A percentile compares a stretch with the other conserved stretches of the same genome.
phyloP scores from a whole-genome alignment of 2,797 vertebrate genomes.

The Cynopterus sphinx region DNA sequence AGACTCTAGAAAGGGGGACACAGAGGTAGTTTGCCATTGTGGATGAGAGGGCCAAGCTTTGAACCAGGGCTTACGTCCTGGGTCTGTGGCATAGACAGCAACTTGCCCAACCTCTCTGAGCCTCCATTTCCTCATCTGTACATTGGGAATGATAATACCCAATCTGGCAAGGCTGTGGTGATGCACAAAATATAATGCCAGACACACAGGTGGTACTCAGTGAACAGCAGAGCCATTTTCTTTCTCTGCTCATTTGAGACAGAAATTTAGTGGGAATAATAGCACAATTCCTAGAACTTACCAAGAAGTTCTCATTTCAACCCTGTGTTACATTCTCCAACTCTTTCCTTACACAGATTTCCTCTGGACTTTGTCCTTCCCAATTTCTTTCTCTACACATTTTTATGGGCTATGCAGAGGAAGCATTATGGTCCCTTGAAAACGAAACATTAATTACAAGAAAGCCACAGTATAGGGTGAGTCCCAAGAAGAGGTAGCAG shows the following conservation, averaged over 20 bases:
- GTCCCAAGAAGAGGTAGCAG: neutral
- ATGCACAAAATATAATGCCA: neutral
- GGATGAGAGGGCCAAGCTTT: neutral
- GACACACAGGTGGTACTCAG: neutral
- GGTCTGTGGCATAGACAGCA: neutral
- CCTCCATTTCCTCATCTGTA: neutral
- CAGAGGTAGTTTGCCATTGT: neutral
- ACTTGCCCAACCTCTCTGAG: neutral
- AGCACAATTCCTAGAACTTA: neutral
- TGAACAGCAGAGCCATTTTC: neutral
- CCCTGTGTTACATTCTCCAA: neutral
- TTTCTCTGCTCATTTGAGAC: neutral
- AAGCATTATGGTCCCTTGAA: neutral
- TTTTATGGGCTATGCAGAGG: neutral
- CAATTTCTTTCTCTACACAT: neutral
- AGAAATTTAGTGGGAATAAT: neutral
- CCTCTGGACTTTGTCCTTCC: neutral
- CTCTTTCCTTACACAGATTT: neutral
- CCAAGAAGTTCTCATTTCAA: neutral
- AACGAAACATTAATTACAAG: neutral
- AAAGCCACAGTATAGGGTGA: neutral
- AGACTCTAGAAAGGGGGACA: neutral
- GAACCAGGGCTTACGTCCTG: neutral
- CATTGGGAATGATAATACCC: neutral
- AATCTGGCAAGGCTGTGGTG: neutral